Evolutionary conservation across 2,888 invertebrate genomes (phyloP).

Genomic region (Ephialtes manifestator): DNA sequence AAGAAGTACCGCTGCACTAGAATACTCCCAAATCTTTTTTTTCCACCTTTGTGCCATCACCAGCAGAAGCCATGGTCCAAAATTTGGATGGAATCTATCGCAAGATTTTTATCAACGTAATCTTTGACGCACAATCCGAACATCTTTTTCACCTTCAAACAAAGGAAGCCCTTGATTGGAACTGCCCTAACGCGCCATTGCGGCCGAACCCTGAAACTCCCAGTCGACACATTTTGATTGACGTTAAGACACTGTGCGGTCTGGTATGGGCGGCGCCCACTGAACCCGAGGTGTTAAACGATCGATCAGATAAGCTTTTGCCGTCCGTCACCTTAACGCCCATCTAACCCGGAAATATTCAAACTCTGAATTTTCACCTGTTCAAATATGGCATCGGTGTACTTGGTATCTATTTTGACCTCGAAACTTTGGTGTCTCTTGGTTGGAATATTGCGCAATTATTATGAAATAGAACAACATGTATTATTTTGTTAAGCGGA

Average conservation of each 20-base stretch:
- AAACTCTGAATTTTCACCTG: slow-evolving; percentile 59
- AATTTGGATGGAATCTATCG: slow-evolving; percentile 29
- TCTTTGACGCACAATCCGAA: slow-evolving; percentile 15
- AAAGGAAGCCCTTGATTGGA: slow-evolving; percentile 30
- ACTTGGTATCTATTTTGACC: neutral
- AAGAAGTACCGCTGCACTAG: neutral
- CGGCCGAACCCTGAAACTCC: neutral
- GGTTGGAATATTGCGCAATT: neutral
- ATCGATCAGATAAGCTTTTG: slow-evolving; percentile 65
- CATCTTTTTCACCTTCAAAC: slow-evolving; percentile 33
- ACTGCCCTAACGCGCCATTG: neutral
- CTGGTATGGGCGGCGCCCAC: slow-evolving; percentile 52
- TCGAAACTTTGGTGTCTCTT: neutral
- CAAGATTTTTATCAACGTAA: slow-evolving; percentile 26
- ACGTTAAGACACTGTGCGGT: slow-evolving; percentile 36
- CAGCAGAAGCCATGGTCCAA: slow-evolving; percentile 38
- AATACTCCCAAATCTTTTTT: neutral
- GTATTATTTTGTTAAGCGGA: slow-evolving; percentile 61
- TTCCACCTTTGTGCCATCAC: slow-evolving; percentile 26
- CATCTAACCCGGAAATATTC: slow-evolving; percentile 30
- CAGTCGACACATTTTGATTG: slow-evolving; percentile 49
- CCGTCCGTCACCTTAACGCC: slow-evolving; percentile 31
- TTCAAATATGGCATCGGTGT: slow-evolving; percentile 49
- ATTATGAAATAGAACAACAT: slow-evolving; percentile 41
- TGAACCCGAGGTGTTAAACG: slow-evolving; percentile 65